Evolutionary conservation across 2,888 invertebrate species (phyloP).

Genomic region (Elgonia sp.): DNA sequence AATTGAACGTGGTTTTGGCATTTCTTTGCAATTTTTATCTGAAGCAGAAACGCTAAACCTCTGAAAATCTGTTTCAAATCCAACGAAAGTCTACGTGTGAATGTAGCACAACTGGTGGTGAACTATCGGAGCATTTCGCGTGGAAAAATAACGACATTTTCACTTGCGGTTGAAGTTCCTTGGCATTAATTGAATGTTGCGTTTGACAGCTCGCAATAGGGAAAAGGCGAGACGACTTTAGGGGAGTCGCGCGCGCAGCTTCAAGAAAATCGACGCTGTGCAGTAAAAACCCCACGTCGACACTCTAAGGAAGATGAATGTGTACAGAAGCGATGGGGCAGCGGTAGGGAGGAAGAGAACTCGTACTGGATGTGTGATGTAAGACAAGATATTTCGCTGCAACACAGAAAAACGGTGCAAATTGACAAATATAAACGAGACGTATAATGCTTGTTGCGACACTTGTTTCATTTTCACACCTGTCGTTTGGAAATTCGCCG

Average conservation of each 20-base stretch:
- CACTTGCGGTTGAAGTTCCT: slow-evolving; percentile 59
- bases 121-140: slow-evolving; percentile 47
- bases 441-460: slow-evolving; percentile 55
- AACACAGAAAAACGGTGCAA: slow-evolving; percentile 51
- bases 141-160: slow-evolving; percentile 66
- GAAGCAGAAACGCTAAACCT: neutral
- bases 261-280: slow-evolving; percentile 52
- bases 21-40: no score
- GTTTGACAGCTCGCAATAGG: slow-evolving; percentile 70
- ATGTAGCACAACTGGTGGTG: slow-evolving; percentile 13
- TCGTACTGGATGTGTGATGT: slow-evolving; percentile 49
- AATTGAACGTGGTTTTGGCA: no score
- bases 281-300: slow-evolving; percentile 50
- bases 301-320: slow-evolving; percentile 65
- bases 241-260: slow-evolving; percentile 46
- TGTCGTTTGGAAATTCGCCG: slow-evolving; percentile 54
- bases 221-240: slow-evolving; percentile 65
- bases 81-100: neutral
- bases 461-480: slow-evolving; percentile 66
- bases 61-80: slow-evolving; percentile 1
- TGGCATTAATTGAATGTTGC: slow-evolving; percentile 73
- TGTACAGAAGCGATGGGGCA: neutral
- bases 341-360: neutral
- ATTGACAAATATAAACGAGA: slow-evolving; percentile 71
- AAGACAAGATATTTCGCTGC: slow-evolving; percentile 60